Conservation (phyloP, 1,140 invertebrate genomes). For the Bombus turneri region DNA sequence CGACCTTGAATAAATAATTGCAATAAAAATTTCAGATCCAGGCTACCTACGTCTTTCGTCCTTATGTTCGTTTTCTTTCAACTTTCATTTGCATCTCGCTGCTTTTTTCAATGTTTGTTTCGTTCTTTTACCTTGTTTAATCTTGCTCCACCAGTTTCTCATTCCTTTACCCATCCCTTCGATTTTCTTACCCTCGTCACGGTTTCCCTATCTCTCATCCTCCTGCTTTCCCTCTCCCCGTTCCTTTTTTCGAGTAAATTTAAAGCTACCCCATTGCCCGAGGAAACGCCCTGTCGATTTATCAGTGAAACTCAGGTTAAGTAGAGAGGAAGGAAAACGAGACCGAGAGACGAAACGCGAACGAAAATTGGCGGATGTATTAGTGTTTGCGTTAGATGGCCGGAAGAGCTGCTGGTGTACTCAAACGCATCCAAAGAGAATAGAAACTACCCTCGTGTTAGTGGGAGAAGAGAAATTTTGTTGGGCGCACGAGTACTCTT, state of each 20-base stretch:
- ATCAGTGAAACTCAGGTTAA: constrained; percentile 46
- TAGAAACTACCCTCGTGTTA: not conserved
- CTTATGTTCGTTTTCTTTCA: not conserved
- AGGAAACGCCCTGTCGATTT: constrained; percentile 48
- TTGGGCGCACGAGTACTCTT: not conserved
- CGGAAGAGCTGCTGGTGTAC: not conserved
- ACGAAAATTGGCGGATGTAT: constrained; percentile 24
- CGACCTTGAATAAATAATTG: no score
- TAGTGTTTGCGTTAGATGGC: constrained; percentile 10
- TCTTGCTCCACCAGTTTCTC: not conserved
- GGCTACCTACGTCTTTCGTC: no score
- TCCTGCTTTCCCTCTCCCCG: not conserved
- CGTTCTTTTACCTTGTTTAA: not conserved
- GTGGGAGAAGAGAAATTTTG: constrained; percentile 9
- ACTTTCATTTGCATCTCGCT: not conserved
- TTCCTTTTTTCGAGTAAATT: constrained; percentile 24
- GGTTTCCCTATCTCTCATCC: not conserved
- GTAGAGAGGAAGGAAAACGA: constrained; percentile 21
- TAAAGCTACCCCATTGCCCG: constrained; percentile 24
- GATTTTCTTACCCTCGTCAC: not conserved
- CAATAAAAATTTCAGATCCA: no score
- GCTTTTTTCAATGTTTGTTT: not conserved
- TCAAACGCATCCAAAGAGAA: constrained; percentile 7
- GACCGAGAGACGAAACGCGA: not conserved
- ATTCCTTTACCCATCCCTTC: not conserved